Conservation (phyloP, 2,113 vertebrate genomes). For the Scomber scombrus region DNA sequence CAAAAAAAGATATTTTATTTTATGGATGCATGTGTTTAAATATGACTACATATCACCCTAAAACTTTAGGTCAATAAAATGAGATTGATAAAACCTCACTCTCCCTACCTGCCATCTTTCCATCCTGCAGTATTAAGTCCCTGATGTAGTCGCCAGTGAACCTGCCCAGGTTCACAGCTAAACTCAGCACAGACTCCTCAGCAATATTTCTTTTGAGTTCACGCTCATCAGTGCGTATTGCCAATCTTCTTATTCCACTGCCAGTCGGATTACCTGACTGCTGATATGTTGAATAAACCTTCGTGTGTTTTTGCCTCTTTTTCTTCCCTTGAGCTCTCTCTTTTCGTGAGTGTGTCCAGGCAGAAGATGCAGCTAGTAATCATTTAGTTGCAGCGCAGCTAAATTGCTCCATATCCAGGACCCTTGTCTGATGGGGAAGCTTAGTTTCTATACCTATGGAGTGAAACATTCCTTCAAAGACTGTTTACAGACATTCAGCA, state of each 20-base stretch:
- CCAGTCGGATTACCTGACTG: conserved; percentile 72
- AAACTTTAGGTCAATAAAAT: conserved; percentile 19
- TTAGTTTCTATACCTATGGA: conserved; percentile 36
- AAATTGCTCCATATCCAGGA: conserved; percentile 52
- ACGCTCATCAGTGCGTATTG: conserved; percentile 56
- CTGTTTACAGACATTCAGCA: conserved; percentile 36
- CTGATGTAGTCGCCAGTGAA: conserved; percentile 9
- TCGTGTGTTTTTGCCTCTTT: conserved; percentile 48
- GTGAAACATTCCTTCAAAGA: conserved; percentile 37
- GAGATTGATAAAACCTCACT: not conserved
- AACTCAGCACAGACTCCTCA: conserved; percentile 29
- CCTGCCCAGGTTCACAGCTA: conserved; percentile 30
- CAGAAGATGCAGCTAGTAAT: conserved; percentile 64
- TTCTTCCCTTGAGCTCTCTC: conserved; percentile 42
- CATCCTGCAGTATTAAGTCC: conserved; percentile 12
- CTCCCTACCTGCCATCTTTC: not conserved
- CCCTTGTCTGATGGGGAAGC: conserved; percentile 23
- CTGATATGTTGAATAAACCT: conserved; percentile 70
- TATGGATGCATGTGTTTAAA: conserved; percentile 3
- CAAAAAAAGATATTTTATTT: not conserved
- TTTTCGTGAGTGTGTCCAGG: conserved; percentile 40
- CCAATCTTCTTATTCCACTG: conserved; percentile 75
- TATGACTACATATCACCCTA: not conserved
- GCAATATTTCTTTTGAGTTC: conserved; percentile 48
- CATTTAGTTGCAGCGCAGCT: conserved; percentile 55